Conservation (phyloP, 1,140 invertebrate species). For the Heliconius congener region DNA sequence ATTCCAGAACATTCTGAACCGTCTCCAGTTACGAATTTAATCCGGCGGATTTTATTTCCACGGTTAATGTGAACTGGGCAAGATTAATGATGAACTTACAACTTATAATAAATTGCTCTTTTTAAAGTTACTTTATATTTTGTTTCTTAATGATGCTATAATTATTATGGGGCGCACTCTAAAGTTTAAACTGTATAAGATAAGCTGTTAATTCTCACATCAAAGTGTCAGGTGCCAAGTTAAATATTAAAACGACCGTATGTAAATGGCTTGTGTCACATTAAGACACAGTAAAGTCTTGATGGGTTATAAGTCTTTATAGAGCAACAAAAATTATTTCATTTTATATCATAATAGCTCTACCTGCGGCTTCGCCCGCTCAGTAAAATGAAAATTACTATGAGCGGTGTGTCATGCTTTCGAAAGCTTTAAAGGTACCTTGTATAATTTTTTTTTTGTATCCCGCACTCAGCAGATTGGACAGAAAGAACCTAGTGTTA, state of each 20-base stretch:
- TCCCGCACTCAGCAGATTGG: too few relatives aligned
- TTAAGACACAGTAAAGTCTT: background rate
- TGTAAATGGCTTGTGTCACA: background rate
- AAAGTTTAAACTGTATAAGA: background rate
- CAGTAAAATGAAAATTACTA: too few relatives aligned
- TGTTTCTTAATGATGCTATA: background rate
- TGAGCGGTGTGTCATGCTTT: too few relatives aligned
- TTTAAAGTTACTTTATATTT: constrained; percentile 12
- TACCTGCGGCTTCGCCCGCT: too few relatives aligned
- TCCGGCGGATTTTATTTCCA: constrained; percentile 46
- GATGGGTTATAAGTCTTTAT: background rate
- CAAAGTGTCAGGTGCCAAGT: background rate
- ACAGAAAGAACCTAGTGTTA: too few relatives aligned
- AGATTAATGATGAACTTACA: constrained; percentile 22
- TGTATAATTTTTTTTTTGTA: too few relatives aligned
- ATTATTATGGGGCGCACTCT: background rate
- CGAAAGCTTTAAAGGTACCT: too few relatives aligned
- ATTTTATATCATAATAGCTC: background rate
- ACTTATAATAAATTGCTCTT: constrained; percentile 14
- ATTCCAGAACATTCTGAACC: constrained; percentile 55
- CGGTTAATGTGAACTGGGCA: constrained; percentile 32
- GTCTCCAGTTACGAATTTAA: constrained; percentile 52
- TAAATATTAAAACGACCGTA: too few relatives aligned
- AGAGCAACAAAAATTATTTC: background rate
- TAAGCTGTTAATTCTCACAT: constrained; percentile 1